Percentiles rank a stretch among this genome's conserved stretches.
Evolutionary conservation across 2,113 vertebrate species (phyloP).

Genomic region (Grammomys surdaster): DNA sequence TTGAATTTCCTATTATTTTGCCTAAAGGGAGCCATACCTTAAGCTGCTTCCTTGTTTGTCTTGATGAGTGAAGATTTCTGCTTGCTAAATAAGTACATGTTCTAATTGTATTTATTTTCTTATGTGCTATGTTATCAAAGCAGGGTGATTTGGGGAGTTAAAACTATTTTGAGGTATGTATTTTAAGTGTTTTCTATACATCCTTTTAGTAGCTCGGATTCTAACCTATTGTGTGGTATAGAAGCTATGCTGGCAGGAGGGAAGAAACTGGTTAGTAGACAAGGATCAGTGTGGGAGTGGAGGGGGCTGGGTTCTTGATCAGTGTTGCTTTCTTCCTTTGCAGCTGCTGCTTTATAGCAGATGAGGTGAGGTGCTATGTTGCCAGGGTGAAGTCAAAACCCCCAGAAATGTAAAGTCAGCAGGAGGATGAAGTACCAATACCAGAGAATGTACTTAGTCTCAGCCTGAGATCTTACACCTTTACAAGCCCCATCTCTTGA

Average conservation of each 20-base stretch:
- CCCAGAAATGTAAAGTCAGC: neutral
- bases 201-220: slow-evolving; percentile 11
- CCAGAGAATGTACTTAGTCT: slow-evolving; percentile 56
- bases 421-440: slow-evolving; percentile 1
- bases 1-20: slow-evolving; percentile 47
- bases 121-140: slow-evolving; percentile 32
- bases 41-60: neutral
- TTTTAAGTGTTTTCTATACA: slow-evolving; percentile 56
- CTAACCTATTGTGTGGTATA: slow-evolving; percentile 12
- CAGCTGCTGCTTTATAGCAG: neutral
- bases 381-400: neutral
- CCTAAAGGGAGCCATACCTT: neutral
- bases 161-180: slow-evolving; percentile 18
- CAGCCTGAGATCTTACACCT: neutral
- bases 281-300: neutral
- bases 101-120: slow-evolving; percentile 62
- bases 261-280: neutral
- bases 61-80: slow-evolving; percentile 52
- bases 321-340: neutral
- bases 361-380: neutral
- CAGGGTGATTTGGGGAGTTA: slow-evolving; percentile 7
- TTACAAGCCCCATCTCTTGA: neutral
- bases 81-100: slow-evolving; percentile 34
- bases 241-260: slow-evolving; percentile 33
- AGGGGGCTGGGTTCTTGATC: neutral